Base-by-base conservation (phyloP, 1,140 invertebrate species). In the Hypsibius dujardini region DNA sequence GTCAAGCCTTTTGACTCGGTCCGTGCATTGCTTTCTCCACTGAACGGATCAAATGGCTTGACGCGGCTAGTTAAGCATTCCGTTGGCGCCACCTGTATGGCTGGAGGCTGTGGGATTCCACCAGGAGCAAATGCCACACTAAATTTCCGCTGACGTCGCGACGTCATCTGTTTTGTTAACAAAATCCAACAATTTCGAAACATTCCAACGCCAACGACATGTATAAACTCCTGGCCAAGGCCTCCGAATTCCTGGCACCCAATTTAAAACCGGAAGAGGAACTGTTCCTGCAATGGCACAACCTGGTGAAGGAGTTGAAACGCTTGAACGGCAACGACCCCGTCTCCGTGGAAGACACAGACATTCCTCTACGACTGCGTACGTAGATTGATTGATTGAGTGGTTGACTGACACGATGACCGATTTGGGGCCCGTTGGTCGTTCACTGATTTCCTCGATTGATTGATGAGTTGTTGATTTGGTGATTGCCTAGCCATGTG, bases 231-330 rank as follows among this genome's bases (percentile, higher is more conserved):
- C 50, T 56, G 7, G 50, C 50, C 50, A 56, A 12, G 50, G 50
- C 50, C 50, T 56, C 50, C 50, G 50, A 56, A n/a, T n/a, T 56
- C n/a, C 50, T 56, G 50, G 50, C 50, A n/a, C 50, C 50, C 50
- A 56, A 56, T n/a, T n/a, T 56, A 7, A 7, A n/a, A n/a, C 50
- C 50, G 7, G 50, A 56, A 56, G 50, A 56, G n/a, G 50, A 56
- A n/a, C 50, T 56, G 7, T 56, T 56, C 50, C 50, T 56, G 50
- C 50, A 56, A 56, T 56, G 50, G 50, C 50, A 56, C 50, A 56
- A 56, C 50, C 50, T 56, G 7, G 50, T 56, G 7, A 56, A 56
- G 50, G 50, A 56, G 50, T n/a, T 56, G 50, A 56, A 56, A n/a
- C n/a, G 7, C 7, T n/a, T 7, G 7, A 56, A 56, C 7, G 50